Evolutionary conservation across 1,140 invertebrate genomes (phyloP).

Genomic region (Berghia stephanieae): DNA sequence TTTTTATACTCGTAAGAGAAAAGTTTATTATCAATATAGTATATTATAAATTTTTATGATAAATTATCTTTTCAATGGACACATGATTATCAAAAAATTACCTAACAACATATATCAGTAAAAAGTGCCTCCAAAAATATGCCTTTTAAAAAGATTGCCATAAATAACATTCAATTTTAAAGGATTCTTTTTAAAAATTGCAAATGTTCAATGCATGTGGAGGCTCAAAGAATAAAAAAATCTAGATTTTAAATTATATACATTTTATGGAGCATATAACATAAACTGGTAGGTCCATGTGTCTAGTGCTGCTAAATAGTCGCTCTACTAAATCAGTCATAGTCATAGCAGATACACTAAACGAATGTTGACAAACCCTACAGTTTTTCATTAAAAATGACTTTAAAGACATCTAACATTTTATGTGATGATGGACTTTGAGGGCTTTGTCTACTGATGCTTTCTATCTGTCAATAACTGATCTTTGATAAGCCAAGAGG

Average conservation of each 20-base stretch:
- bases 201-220: neutral
- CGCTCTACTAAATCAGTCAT: no score
- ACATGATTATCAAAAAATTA: conserved; percentile 29
- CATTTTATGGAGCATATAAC: neutral
- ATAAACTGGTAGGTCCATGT: conserved; percentile 1
- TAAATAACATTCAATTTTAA: neutral
- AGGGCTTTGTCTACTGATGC: no score
- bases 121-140: neutral
- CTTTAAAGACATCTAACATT: no score
- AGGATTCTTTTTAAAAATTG: neutral
- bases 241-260: neutral
- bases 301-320: no score
- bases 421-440: no score
- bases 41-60: neutral
- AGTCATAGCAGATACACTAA: no score
- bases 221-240: neutral
- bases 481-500: no score
- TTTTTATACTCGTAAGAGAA: neutral
- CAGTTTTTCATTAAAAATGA: no score
- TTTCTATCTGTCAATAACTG: no score
- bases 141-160: neutral
- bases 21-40: neutral
- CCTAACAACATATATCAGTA: neutral
- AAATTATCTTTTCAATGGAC: conserved; percentile 25
- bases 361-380: no score